Conservation (phyloP, 2,113 vertebrate genomes). For the Pipa parva region DNA sequence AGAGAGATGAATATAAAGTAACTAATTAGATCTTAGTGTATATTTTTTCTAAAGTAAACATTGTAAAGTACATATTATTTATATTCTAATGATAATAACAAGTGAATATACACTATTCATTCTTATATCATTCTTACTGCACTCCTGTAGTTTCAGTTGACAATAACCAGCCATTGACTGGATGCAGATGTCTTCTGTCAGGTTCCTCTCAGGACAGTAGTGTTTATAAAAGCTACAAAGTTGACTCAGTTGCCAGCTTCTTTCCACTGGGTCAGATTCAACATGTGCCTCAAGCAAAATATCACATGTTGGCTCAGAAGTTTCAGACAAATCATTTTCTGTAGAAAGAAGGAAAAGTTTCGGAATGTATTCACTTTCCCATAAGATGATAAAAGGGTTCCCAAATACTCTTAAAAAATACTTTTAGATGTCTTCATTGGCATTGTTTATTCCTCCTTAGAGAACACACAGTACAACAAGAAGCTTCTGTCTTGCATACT, state of each 20-base stretch:
- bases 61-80: too few species aligned
- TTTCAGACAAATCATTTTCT: conserved; percentile 46
- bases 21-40: too few species aligned
- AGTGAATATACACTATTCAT: too few species aligned
- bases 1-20: too few species aligned
- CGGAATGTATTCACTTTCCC: too few species aligned
- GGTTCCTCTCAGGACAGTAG: conserved; percentile 58
- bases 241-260: conserved; percentile 78
- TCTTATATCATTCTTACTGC: conserved; percentile 47
- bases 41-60: too few species aligned
- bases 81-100: too few species aligned
- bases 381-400: rapidly evolving
- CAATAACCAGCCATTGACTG: conserved; percentile 45
- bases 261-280: conserved; percentile 59
- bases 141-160: conserved; percentile 53
- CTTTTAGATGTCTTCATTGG: too few species aligned
- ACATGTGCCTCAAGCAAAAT: conserved; percentile 64
- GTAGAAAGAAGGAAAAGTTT: background rate
- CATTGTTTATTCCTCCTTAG: too few species aligned
- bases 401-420: too few species aligned
- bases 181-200: conserved; percentile 1
- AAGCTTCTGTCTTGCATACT: too few species aligned
- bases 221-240: conserved; percentile 73
- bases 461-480: too few species aligned
- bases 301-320: conserved; percentile 69